These are phyloP conservation scores for Macroglossus sobrinus DNA, from an alignment of 2,113 vertebrate species.

Conservation along the genomic window DNA sequence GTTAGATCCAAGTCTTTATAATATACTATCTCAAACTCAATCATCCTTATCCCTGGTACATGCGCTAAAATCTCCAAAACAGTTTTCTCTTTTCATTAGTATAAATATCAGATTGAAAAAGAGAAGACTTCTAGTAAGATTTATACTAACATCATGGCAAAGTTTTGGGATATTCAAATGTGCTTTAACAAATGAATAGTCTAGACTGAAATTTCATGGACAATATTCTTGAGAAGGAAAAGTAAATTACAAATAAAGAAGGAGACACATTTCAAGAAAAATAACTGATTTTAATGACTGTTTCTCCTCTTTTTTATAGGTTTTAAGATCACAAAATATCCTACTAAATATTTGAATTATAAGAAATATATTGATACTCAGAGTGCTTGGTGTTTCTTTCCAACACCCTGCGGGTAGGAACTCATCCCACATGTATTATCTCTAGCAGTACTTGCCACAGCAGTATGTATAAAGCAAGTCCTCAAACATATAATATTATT, in stretches of 20 bases:
- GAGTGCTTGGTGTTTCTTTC: not conserved
- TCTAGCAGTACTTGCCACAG: not conserved
- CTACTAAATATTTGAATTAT: not conserved
- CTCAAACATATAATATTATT: not conserved
- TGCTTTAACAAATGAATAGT: not conserved
- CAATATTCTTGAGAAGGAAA: not conserved
- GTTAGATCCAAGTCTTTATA: not conserved
- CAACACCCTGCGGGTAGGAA: not conserved
- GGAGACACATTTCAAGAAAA: not conserved
- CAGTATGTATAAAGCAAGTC: not conserved
- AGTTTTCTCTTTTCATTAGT: not conserved
- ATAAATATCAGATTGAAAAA: not conserved
- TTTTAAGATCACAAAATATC: not conserved
- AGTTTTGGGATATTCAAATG: not conserved
- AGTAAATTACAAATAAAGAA: conserved; percentile 6
- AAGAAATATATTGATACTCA: not conserved
- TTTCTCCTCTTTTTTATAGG: not conserved
- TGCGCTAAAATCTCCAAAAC: not conserved
- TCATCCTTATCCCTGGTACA: not conserved
- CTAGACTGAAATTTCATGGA: conserved; percentile 22
- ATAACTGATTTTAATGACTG: not conserved
- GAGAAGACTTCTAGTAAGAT: not conserved
- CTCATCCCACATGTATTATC: too few species aligned
- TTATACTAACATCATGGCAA: not conserved
- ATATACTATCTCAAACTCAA: not conserved